Conservation (phyloP, 1,140 invertebrate species). For the Archivesica marissinica region DNA sequence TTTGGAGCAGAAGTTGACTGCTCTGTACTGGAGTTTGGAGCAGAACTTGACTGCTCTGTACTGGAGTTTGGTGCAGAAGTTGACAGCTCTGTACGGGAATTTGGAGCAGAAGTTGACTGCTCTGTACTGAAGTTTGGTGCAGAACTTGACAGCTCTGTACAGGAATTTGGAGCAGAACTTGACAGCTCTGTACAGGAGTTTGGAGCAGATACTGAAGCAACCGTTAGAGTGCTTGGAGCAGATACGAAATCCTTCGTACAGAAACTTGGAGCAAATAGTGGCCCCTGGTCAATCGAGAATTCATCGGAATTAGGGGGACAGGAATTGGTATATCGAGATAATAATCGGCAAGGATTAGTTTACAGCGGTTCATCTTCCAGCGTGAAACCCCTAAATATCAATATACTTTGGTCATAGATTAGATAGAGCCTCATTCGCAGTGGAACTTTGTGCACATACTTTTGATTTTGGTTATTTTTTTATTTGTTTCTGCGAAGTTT, state of each 20-base stretch:
- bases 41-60: neutral
- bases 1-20: neutral
- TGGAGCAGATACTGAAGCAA: neutral
- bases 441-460: constrained; percentile 42
- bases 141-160: neutral
- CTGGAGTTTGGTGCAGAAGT: too few relatives aligned
- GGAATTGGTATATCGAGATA: neutral
- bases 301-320: neutral
- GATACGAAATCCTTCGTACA: too few relatives aligned
- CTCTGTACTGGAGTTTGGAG: neutral
- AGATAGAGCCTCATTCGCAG: neutral
- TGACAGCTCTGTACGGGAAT: neutral
- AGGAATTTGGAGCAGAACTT: neutral
- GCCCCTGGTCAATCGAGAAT: neutral
- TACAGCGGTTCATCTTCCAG: neutral
- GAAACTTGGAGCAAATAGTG: neutral
- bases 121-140: neutral
- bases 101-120: neutral
- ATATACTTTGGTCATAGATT: constrained; percentile 54
- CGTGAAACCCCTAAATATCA: constrained; percentile 6
- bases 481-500: neutral
- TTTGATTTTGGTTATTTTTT: constrained; percentile 20
- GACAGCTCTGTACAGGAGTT: neutral
- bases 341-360: neutral
- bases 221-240: neutral